Base-by-base conservation (phyloP, 1,140 invertebrate genomes). In the Lasioglossum baleicum region DNA sequence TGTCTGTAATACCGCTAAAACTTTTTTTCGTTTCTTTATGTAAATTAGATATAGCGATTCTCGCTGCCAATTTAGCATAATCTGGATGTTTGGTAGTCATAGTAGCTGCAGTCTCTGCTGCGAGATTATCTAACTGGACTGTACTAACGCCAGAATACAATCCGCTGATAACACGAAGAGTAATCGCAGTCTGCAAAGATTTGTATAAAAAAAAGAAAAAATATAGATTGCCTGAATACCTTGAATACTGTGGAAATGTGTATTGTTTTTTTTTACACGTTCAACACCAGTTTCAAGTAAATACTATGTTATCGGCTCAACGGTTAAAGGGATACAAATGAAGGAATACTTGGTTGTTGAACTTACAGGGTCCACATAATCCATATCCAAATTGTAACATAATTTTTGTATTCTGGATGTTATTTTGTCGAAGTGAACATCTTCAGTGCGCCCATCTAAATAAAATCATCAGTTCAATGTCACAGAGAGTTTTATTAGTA, bases 71-170 rank as follows among this genome's bases (percentile, higher is more conserved):
- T 79, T 97, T 95, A 10, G 98, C 98, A 95, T 99, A 99, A 94
- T 99, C 99, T 0, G 98, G 97, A 94, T 99, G 99, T 89, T 97
- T 96, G 8, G 97, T 98, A 0, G 98, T 99, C 96, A 99, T 97
- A 31, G 96, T 98, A 22, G 98, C 98, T 60, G 98, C 97, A 80
- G 97, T 99, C 94, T 99, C 98, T 2, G 99, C 99, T 72, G 99
- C 98, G 75, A 99, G 94, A 93, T 99, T 99, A 93, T 99, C 99
- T 85, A 99, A 93, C 91, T 99, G 98, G 0, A 98, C 96, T 5
- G 99, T 99, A 31, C 97, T 99, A 3, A 99, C 98, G 13, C 99
- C 99, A 83, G 97, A 96, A 91, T 99, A 99, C 7, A 99, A 94
- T 0, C 98, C 98, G 93, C 94, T 97, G 63, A 99, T 98, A 0